phyloP scores from a whole-genome alignment of 2,888 invertebrate genomes.

The Linyphia triangularis region DNA sequence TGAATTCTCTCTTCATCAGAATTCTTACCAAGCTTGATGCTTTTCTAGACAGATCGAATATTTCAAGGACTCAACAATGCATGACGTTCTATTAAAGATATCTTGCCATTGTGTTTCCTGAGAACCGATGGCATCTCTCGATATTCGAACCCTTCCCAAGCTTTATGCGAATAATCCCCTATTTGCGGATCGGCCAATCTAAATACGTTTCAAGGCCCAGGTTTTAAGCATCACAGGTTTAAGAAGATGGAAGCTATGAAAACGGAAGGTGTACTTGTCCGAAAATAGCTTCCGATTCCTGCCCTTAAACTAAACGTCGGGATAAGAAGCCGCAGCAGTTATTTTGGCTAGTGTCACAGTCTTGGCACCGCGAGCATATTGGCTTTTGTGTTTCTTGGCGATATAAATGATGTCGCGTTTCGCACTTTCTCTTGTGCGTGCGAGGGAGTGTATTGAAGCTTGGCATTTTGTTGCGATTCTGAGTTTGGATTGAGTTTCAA shows the following conservation, averaged over 20 bases:
- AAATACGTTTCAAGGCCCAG: slow-evolving; percentile 44
- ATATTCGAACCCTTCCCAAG: background rate
- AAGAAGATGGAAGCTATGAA: slow-evolving; percentile 45
- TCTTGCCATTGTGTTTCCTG: no score
- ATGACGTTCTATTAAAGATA: no score
- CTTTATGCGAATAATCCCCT: slow-evolving; percentile 12
- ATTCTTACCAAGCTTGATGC: no score
- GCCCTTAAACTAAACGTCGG: slow-evolving; percentile 25
- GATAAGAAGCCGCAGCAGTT: slow-evolving; percentile 45
- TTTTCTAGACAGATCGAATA: no score
- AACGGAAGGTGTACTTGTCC: slow-evolving; percentile 70
- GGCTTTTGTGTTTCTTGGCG: slow-evolving; percentile 67
- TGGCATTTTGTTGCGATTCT: background rate
- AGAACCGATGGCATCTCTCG: background rate
- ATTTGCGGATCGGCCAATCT: slow-evolving; percentile 32
- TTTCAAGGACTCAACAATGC: no score
- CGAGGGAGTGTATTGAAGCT: background rate
- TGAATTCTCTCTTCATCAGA: no score
- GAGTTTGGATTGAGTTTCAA: background rate
- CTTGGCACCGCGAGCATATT: slow-evolving; percentile 47
- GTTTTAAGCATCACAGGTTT: slow-evolving; percentile 11
- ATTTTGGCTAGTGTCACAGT: slow-evolving; percentile 62
- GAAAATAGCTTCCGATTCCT: slow-evolving; percentile 64
- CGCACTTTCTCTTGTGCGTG: no score
- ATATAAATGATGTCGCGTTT: slow-evolving; percentile 37